Percentiles rank a stretch among this genome's conserved stretches.
Evolutionary conservation across 64 coral and sea anemone species (phyloP).

Genomic region (Anthopleura sola): DNA sequence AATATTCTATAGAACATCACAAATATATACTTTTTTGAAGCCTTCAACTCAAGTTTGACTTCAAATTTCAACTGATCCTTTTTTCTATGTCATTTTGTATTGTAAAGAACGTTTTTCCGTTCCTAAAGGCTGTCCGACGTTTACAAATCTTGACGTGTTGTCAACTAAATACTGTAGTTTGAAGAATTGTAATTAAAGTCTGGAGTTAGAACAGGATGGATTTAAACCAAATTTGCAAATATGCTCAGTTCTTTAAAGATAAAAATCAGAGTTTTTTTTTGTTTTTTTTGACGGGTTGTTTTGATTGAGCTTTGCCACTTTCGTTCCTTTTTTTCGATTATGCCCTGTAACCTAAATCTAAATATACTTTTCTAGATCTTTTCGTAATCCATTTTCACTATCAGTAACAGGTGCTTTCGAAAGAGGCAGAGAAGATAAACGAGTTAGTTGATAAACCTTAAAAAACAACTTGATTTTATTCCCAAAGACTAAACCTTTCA

Average conservation of each 20-base stretch:
- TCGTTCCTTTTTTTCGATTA: neutral
- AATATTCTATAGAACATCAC: neutral
- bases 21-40: neutral
- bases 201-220: neutral
- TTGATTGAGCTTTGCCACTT: neutral
- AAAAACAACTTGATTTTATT: too few relatives aligned
- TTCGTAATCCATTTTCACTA: neutral
- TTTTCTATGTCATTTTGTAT: neutral
- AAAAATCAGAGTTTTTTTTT: too few relatives aligned
- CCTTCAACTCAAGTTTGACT: neutral
- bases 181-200: neutral
- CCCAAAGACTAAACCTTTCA: too few relatives aligned
- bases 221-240: neutral
- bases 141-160: neutral
- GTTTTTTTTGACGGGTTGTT: neutral
- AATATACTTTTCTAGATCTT: neutral
- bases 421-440: too few relatives aligned
- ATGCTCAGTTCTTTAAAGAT: neutral
- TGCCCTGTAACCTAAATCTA: neutral
- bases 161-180: neutral
- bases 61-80: neutral
- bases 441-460: too few relatives aligned
- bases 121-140: neutral
- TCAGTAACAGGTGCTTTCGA: neutral
- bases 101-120: neutral